phyloP scores from a whole-genome alignment of 2,797 vertebrate genomes.

The Rhinatrema bivittatum region DNA sequence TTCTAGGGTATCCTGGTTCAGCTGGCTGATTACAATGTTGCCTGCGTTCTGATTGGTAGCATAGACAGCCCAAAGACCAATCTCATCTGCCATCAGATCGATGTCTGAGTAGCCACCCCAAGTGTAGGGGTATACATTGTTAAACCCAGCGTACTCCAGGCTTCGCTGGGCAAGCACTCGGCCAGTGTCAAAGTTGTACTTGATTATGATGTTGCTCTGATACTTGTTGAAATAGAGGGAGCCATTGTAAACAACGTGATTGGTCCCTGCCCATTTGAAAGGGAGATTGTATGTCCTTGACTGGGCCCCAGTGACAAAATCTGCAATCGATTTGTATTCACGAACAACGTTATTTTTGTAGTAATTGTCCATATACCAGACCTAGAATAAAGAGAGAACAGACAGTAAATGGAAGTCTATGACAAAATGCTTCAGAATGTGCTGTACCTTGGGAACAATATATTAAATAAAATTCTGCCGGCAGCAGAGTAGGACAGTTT shows the following conservation, averaged over 20 bases:
- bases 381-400: constrained; percentile 53
- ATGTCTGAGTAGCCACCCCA: constrained; percentile 97
- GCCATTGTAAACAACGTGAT: constrained; percentile 93
- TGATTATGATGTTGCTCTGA: constrained; percentile 96
- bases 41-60: constrained; percentile 97
- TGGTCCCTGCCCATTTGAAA: constrained; percentile 96
- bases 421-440: too few relatives aligned
- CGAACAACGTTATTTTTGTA: constrained; percentile 95
- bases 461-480: too few relatives aligned
- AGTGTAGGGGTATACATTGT: constrained; percentile 94
- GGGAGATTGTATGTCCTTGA: constrained; percentile 94
- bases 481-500: too few relatives aligned
- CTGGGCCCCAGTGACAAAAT: constrained; percentile 84
- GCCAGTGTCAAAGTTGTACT: constrained; percentile 89
- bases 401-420: too few relatives aligned
- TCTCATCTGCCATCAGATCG: constrained; percentile 93
- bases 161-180: constrained; percentile 83
- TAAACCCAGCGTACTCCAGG: constrained; percentile 91
- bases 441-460: too few relatives aligned
- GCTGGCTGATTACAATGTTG: constrained; percentile 89
- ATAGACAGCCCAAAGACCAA: constrained; percentile 92
- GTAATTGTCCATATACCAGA: constrained; percentile 98
- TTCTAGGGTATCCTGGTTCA: constrained; percentile 85
- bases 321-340: constrained; percentile 84
- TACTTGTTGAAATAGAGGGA: constrained; percentile 98